Evolutionary conservation across 2,113 vertebrate species (phyloP), one percentile per base, ranked within the genome.

Genomic region (Crypturellus undulatus): DNA sequence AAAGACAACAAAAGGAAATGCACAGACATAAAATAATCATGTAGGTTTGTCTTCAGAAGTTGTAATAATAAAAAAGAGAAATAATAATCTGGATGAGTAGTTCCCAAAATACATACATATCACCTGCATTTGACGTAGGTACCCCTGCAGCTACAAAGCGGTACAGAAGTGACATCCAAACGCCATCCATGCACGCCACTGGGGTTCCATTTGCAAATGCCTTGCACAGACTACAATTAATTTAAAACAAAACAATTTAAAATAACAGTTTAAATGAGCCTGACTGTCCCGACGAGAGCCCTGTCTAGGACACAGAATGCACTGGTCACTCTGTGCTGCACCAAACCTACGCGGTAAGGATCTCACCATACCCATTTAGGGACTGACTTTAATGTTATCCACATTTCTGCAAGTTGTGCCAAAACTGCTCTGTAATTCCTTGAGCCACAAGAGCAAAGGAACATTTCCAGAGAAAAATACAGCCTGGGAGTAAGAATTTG

Each of bases 1-100:
- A 87, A 16, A 75, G 58, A 68, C n/a, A 91, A 89, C 16, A 64
- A 30, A 87, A 62, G 80, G 60, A 92, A n/a, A 69, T 58, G 16
- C 28, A 56, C 3, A 25, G 18, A 30, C 24, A 90, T 12, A 12
- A 88, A 82, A 42, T 6, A 89, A 70, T 21, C 34, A 69, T 24
- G 18, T 7, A 22, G 79, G 26, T 51, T 87, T 80, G 59, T 42
- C 82, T 89, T 72, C 77, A 60, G 49, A 91, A 85, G 24, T 25
- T 45, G 6, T 38, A 87, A 34, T 12, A 79, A 3, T 10, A 83
- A 52, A 63, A 84, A 80, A 21, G 7, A 65, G 20, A 89, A 72
- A 32, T 51, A 92, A 84, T 36, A 25, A 82, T 54, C 63, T 60
- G 43, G 88, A 83, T 13, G 60, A 93, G 79, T 63, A 80, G 36